Evolutionary conservation across 2,888 invertebrate species (phyloP), one percentile per base, ranked within the genome.

Genomic region (Watsonalla cultraria): DNA sequence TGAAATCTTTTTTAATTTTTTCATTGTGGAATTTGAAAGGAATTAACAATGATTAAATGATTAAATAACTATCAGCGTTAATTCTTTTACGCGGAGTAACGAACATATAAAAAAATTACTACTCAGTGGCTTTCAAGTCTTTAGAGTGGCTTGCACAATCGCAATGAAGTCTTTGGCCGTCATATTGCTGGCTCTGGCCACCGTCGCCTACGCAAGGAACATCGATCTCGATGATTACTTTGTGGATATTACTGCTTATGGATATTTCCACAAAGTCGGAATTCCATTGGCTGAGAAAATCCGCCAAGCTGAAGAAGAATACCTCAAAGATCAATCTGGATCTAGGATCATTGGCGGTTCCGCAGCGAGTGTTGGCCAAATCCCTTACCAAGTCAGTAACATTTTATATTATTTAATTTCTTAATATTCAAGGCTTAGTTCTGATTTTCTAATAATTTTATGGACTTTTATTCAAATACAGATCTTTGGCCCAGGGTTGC

Each of bases 311-410:
- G 63, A 62, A 51, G 56, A 56, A 11, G 48, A 15, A 14, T 7
- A 35, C 0, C 24, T 51, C 51, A 46, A 42, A 49, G 24, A 60
- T 57, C 51, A 55, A 56, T 13, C 47, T 15, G 35, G 33, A 7
- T 55, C 60, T 47, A 70, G 72, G 56, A 74, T 75, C 8, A 59
- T 65, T 5, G 72, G 70, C 13, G 76, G 75, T 8, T 51, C 53
- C 0, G 0, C 34, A 0, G 42, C 68, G n/a, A 24, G 37, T 0
- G 47, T 60, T 11, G 73, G 70, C 5, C 59, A 72, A 47, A 60
- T 68, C 54, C 69, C 69, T 4, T 58, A 67, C 53, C 71, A 73
- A 64, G 76, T 73, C 60, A 54, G 39, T 52, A 8, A 45, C 24
- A 48, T 47, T 9, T 47, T 33, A 39, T 37, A 14, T 33, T 50